Conservation (phyloP, 1,140 invertebrate species). For the Drosophila sturtevanti region DNA sequence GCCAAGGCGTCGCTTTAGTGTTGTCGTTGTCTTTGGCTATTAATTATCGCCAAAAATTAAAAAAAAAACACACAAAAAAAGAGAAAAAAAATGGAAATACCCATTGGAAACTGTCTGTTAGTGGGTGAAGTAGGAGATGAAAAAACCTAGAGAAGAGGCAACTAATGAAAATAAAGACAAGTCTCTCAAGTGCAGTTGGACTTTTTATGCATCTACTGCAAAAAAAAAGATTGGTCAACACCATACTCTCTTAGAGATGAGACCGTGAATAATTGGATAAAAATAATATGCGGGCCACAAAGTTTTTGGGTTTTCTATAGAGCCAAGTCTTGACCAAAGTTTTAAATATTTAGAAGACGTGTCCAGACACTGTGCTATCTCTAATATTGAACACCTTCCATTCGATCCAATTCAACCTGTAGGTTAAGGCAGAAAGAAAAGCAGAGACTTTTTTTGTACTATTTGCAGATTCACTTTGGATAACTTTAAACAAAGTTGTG, state of each 20-base stretch:
- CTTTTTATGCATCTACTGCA: neutral
- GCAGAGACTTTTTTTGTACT: neutral
- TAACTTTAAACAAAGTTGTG: conserved; percentile 30
- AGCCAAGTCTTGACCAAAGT: too few species aligned
- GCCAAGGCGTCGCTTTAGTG: conserved; percentile 39
- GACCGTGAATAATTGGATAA: neutral
- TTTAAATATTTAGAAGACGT: neutral
- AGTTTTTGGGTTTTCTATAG: neutral
- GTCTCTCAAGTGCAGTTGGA: neutral
- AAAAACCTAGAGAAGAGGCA: conserved; percentile 11
- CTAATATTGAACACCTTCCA: neutral
- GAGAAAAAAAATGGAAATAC: conserved; percentile 17
- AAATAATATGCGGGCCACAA: neutral
- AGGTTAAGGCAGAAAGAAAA: neutral
- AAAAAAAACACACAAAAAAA: conserved; percentile 38
- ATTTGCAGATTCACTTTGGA: conserved; percentile 24
- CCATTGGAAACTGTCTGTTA: conserved; percentile 30
- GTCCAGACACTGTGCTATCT: neutral
- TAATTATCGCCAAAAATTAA: conserved; percentile 60
- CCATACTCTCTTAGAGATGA: neutral
- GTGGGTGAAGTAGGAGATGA: conserved; percentile 50
- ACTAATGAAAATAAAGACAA: conserved; percentile 27
- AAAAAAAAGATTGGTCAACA: conserved; percentile 1
- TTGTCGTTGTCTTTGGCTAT: conserved; percentile 58
- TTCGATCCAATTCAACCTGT: neutral